A percentile compares a stretch with the other conserved stretches of the same genome.
Conservation (phyloP, 1,140 invertebrate species). For the Euura saliciscinereae region DNA sequence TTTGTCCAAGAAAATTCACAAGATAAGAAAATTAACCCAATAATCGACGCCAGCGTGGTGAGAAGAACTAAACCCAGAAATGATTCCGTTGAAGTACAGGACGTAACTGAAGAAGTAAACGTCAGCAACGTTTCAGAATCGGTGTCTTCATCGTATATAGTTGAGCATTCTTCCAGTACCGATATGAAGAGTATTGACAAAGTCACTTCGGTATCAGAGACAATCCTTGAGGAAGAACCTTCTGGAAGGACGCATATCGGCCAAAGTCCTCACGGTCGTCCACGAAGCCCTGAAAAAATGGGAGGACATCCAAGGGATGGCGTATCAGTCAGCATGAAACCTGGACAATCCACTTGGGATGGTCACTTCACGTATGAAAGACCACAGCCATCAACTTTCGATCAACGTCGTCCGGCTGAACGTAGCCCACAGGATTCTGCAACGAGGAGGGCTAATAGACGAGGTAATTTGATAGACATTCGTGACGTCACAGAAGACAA, state of each 20-base stretch:
- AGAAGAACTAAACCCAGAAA: slow-evolving; percentile 28
- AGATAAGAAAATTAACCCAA: slow-evolving; percentile 8
- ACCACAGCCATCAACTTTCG: slow-evolving; percentile 21
- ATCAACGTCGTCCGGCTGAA: background rate
- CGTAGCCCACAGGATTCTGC: background rate
- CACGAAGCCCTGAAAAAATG: slow-evolving; percentile 5
- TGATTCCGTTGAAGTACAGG: slow-evolving; percentile 38
- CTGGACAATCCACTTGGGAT: slow-evolving; percentile 60
- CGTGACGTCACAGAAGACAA: slow-evolving; percentile 47
- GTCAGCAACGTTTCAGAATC: slow-evolving; percentile 30
- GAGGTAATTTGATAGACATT: slow-evolving; percentile 33
- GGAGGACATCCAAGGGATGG: slow-evolving; percentile 1
- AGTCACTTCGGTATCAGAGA: slow-evolving; percentile 35
- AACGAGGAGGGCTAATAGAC: slow-evolving; percentile 7
- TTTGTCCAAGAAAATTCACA: background rate
- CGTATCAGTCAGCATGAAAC: slow-evolving; percentile 31
- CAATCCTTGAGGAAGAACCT: slow-evolving; percentile 36
- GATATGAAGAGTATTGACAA: slow-evolving; percentile 36
- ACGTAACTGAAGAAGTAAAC: slow-evolving; percentile 33
- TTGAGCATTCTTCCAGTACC: slow-evolving; percentile 39
- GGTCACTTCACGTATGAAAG: slow-evolving; percentile 59
- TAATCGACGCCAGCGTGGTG: slow-evolving; percentile 25
- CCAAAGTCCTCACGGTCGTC: slow-evolving; percentile 20
- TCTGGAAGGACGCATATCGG: slow-evolving; percentile 23
- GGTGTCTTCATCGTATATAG: slow-evolving; percentile 37